These are phyloP conservation scores for Macrotrachela quadricornifera DNA, from an alignment of 1,140 invertebrate genomes.

Conservation along the genomic window DNA sequence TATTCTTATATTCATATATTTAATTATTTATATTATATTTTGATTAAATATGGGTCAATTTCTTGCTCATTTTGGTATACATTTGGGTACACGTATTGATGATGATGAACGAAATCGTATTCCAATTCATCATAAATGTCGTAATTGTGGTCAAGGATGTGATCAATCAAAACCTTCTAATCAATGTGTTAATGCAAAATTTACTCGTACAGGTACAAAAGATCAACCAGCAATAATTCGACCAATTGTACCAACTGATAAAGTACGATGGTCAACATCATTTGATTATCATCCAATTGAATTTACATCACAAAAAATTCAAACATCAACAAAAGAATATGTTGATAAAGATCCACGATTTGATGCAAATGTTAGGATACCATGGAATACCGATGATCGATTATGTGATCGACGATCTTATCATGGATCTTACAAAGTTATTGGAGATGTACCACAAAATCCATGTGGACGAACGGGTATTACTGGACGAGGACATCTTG, in stretches of 20 bases:
- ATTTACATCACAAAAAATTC: slow-evolving; percentile 42
- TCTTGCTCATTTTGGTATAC: no score
- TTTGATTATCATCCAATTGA: slow-evolving; percentile 48
- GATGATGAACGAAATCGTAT: no score
- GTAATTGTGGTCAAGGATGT: no score
- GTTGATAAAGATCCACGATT: slow-evolving; percentile 49
- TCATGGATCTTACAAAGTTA: slow-evolving; percentile 38
- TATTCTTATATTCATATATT: no score
- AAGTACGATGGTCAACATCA: slow-evolving; percentile 48
- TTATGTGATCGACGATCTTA: slow-evolving; percentile 51
- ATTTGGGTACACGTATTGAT: no score
- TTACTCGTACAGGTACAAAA: no score
- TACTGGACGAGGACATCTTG: slow-evolving; percentile 34
- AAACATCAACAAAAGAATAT: slow-evolving; percentile 35
- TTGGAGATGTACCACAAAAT: slow-evolving; percentile 30
- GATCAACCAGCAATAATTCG: no score
- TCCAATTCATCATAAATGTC: no score
- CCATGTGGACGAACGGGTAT: slow-evolving; percentile 54
- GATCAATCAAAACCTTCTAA: no score
- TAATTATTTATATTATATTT: no score
- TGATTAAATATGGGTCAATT: no score
- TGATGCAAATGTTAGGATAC: slow-evolving; percentile 15
- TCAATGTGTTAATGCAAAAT: no score
- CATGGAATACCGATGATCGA: slow-evolving; percentile 59
- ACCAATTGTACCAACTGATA: slow-evolving; percentile 45